A percentile compares a stretch with the other conserved stretches of the same genome.
Evolutionary conservation across 2,797 vertebrate species (phyloP).

Genomic region (Kryptopterus vitreolus): DNA sequence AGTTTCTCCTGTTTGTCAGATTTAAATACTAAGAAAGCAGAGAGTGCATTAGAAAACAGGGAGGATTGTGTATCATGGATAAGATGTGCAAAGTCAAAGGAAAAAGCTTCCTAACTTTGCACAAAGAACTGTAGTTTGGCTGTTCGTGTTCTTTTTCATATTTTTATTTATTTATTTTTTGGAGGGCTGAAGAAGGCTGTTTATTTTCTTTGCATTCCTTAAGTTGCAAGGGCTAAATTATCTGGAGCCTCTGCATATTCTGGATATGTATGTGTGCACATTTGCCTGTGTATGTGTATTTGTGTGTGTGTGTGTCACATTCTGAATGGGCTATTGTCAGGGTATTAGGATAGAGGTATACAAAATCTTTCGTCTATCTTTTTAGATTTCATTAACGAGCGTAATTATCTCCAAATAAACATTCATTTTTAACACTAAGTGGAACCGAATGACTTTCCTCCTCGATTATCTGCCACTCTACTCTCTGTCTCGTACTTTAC

Average conservation of each 20-base stretch:
- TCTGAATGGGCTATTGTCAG: constrained; percentile 66
- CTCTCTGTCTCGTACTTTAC: constrained; percentile 21
- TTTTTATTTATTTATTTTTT: no score
- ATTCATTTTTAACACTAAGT: constrained; percentile 73
- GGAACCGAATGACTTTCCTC: constrained; percentile 73
- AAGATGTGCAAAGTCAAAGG: neutral
- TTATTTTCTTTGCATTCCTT: constrained; percentile 11
- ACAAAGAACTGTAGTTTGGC: neutral
- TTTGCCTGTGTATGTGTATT: neutral
- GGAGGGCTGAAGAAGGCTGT: neutral
- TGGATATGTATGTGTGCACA: neutral
- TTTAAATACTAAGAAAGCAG: neutral
- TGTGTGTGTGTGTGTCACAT: neutral
- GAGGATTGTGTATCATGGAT: neutral
- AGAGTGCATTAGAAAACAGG: neutral
- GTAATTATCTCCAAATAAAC: constrained; percentile 80
- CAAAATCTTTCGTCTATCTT: constrained; percentile 69
- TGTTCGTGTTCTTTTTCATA: no score
- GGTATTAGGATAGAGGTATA: constrained; percentile 66
- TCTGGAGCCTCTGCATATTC: neutral
- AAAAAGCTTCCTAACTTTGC: neutral
- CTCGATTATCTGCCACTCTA: constrained; percentile 62
- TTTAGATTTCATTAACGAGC: constrained; percentile 79
- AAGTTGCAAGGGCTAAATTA: neutral
- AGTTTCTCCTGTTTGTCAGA: constrained; percentile 3